Conservation (phyloP, 2,113 vertebrate species). For the Carettochelys insculpta region DNA sequence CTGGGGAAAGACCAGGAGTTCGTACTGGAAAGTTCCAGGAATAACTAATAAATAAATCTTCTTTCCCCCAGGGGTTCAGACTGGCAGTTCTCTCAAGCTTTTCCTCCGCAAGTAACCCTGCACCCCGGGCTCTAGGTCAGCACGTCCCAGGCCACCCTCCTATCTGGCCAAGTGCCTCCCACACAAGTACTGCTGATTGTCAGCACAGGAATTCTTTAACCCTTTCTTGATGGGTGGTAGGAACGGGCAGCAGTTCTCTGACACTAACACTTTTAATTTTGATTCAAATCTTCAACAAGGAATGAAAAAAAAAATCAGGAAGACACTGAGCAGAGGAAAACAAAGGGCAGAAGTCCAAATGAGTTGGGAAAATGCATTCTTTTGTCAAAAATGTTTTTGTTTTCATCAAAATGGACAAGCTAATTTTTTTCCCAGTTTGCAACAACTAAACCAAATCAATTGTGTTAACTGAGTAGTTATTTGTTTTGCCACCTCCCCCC, state of each 20-base stretch:
- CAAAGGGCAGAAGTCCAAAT: background rate
- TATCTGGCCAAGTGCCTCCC: background rate
- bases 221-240: too few relatives aligned
- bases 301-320: background rate
- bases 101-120: background rate
- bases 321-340: background rate
- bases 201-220: background rate
- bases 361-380: background rate
- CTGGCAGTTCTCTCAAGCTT: background rate
- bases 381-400: background rate
- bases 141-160: too few relatives aligned
- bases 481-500: background rate
- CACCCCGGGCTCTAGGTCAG: too few relatives aligned
- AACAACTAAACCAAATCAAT: background rate
- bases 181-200: background rate
- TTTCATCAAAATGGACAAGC: background rate
- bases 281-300: background rate
- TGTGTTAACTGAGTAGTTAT: background rate
- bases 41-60: background rate
- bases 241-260: too few relatives aligned
- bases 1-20: background rate
- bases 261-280: too few relatives aligned
- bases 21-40: background rate
- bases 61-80: background rate
- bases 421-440: background rate